Evolutionary conservation across 1,140 invertebrate genomes (phyloP), one percentile per base, ranked within the genome.

Genomic region (Lerema accius): DNA sequence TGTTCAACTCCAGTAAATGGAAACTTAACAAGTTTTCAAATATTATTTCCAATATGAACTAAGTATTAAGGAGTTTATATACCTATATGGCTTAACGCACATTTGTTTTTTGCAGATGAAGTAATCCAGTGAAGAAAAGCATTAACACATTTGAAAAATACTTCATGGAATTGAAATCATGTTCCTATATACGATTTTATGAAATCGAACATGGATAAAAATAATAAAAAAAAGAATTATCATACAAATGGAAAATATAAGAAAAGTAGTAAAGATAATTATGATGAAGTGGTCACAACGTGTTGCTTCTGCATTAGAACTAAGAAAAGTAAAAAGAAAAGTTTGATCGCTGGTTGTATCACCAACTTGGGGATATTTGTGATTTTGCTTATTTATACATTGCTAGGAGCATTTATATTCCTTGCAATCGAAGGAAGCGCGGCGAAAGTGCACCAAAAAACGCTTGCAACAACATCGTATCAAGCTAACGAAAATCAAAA

Each of bases 341-440:
- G 93, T 37, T 92, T 95, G 40, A 80, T 95, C 17, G 93, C 95
- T 9, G 94, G 95, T 9, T 92, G 97, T 58, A 93, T 97, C 65
- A 97, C 96, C 4, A 97, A 98, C 84, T 90, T 98, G 16, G 97
- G 97, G 0, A 96, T 99, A 42, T 98, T 96, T 80, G 93, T 94
- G 28, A 92, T 98, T 16, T 93, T 99, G 0, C 93, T 99, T 2
- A 95, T 95, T 1, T 99, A 99, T 88, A 97, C 97, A 0, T 91
- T 99, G 7, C 91, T 98, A 2, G 93, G 92, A 65, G 98, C 97
- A 28, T 96, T 99, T 79, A 96, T 98, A 71, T 99, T 99, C 82
- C 92, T 98, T 35, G 95, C 96, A 13, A 95, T 98, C 28, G 97
- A 99, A 91, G 96, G 95, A 35, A 94, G 92, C 77, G 93, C 93